These are phyloP conservation scores for Manis crassicaudata DNA, from an alignment of 2,797 vertebrate species.

Conservation along the genomic window DNA sequence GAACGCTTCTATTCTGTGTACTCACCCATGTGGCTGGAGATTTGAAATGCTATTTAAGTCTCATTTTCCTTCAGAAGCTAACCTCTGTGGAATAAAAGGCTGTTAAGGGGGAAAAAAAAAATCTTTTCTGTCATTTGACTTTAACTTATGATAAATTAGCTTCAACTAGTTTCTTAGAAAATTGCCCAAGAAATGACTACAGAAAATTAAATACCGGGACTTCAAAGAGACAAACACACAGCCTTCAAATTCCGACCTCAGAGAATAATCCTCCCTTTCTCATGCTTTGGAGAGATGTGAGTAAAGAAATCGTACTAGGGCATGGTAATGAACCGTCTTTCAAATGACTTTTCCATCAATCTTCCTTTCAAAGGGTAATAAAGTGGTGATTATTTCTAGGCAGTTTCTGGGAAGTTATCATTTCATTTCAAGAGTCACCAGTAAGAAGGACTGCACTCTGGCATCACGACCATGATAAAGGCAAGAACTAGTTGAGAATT, in stretches of 20 bases:
- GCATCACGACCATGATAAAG: slow-evolving; percentile 41
- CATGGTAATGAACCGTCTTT: slow-evolving; percentile 79
- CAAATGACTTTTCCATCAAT: slow-evolving; percentile 81
- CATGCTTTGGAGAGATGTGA: slow-evolving; percentile 74
- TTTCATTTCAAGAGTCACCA: slow-evolving; percentile 75
- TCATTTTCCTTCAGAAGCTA: slow-evolving; percentile 81
- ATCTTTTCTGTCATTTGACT: slow-evolving; percentile 81
- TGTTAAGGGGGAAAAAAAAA: slow-evolving; percentile 58
- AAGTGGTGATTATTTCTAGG: slow-evolving; percentile 79
- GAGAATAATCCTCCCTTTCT: slow-evolving; percentile 81
- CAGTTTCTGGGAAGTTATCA: slow-evolving; percentile 76
- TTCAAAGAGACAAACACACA: slow-evolving; percentile 82
- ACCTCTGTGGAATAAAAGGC: slow-evolving; percentile 78
- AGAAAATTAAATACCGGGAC: slow-evolving; percentile 83
- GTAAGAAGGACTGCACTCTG: slow-evolving; percentile 22
- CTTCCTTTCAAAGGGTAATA: slow-evolving; percentile 82
- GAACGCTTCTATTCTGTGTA: slow-evolving; percentile 61
- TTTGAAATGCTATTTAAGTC: slow-evolving; percentile 81
- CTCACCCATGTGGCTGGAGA: slow-evolving; percentile 69
- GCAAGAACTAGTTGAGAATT: slow-evolving; percentile 66
- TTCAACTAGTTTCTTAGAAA: slow-evolving; percentile 83
- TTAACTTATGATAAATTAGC: slow-evolving; percentile 83
- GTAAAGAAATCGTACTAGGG: slow-evolving; percentile 74
- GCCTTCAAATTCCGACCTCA: slow-evolving; percentile 80
- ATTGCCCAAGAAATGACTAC: slow-evolving; percentile 82